phyloP scores from a whole-genome alignment of 2,113 vertebrate species.

The Piaya cayana region DNA sequence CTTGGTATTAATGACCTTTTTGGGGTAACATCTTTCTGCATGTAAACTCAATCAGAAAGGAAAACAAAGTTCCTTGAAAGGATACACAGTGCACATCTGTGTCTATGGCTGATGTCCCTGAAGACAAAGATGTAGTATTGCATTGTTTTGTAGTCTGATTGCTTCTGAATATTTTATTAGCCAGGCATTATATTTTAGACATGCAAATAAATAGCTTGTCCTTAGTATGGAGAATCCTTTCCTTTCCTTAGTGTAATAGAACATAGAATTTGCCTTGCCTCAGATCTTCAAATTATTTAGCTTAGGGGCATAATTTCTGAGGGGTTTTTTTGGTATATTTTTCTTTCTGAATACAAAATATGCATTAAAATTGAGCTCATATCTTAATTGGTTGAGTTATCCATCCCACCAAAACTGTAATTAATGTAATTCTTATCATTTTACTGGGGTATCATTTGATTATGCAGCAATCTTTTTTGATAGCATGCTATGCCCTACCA shows the following conservation, averaged over 20 bases:
- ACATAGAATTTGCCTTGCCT: background rate
- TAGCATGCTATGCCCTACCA: background rate
- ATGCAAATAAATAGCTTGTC: background rate
- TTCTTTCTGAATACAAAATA: background rate
- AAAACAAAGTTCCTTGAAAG: background rate
- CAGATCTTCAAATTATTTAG: background rate
- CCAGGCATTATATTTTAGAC: background rate
- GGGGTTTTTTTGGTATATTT: background rate
- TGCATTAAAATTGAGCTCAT: background rate
- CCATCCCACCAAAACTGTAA: background rate
- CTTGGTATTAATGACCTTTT: background rate
- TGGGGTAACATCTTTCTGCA: background rate
- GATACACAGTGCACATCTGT: background rate
- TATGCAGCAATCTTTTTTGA: slow-evolving; percentile 3
- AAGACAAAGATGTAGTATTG: background rate
- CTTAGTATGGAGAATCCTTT: background rate
- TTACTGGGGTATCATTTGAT: background rate
- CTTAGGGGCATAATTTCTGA: background rate
- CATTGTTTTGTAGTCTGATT: background rate
- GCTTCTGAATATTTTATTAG: slow-evolving; percentile 10
- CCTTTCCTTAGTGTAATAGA: background rate
- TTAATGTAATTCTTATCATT: slow-evolving; percentile 14
- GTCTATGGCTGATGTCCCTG: background rate
- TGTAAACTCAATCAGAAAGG: background rate
- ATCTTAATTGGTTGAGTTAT: background rate